Conservation (phyloP, 2,888 invertebrate genomes). For the Standfussiana lucernea region DNA sequence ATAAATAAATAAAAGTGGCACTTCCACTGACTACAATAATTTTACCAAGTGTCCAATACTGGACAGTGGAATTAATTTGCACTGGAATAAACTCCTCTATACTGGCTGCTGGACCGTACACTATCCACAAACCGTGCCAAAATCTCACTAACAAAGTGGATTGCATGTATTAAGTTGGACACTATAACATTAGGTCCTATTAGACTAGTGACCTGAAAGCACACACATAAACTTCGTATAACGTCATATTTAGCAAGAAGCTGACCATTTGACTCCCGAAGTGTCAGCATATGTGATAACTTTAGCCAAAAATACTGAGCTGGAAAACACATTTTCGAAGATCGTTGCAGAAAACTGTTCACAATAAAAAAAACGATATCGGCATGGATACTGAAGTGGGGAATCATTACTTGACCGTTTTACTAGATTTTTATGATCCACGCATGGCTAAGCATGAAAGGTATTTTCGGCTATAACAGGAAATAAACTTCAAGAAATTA, state of each 20-base stretch:
- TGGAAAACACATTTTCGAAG: neutral
- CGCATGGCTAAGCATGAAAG: neutral
- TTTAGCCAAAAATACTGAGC: neutral
- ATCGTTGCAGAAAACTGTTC: neutral
- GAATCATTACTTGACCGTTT: neutral
- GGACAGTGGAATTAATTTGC: slow-evolving; percentile 45
- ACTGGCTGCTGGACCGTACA: neutral
- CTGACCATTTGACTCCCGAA: neutral
- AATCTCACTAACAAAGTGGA: slow-evolving; percentile 49
- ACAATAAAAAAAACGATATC: too few species aligned
- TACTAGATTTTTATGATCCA: neutral
- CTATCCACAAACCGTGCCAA: slow-evolving; percentile 53
- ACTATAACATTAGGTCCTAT: slow-evolving; percentile 24
- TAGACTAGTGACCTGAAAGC: neutral
- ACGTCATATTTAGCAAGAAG: neutral
- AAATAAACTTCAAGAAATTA: neutral
- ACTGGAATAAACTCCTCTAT: slow-evolving; percentile 45
- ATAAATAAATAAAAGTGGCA: neutral
- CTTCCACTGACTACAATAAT: neutral
- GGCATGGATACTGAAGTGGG: neutral
- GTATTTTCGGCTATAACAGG: neutral
- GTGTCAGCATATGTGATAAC: neutral
- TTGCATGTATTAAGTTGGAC: slow-evolving; percentile 38
- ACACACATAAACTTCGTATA: neutral
- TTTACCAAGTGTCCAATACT: slow-evolving; percentile 19